These are phyloP conservation scores for Pipistrellus pygmaeus DNA, from an alignment of 2,797 vertebrate species.

Conservation along the genomic window DNA sequence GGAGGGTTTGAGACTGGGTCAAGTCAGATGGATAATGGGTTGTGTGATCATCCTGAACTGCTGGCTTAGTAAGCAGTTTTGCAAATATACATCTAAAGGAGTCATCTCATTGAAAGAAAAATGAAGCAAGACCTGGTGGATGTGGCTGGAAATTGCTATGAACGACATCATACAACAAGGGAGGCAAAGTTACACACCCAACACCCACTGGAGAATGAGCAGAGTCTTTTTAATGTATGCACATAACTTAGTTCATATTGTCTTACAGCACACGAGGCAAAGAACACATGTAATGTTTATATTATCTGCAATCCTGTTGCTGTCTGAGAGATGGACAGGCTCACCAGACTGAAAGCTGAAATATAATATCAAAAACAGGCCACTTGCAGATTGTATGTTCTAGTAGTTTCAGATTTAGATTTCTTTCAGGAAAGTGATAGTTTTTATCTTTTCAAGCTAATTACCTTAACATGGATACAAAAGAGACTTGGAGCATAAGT, in stretches of 20 bases:
- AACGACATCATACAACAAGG: not conserved
- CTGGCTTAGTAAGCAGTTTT: not conserved
- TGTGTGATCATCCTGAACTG: not conserved
- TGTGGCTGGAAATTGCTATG: not conserved
- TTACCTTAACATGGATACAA: not conserved
- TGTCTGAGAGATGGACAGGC: not conserved
- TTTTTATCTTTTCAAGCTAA: slow-evolving; percentile 42
- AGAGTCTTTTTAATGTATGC: not conserved
- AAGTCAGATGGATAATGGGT: not conserved
- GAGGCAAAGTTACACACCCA: not conserved
- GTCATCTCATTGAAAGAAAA: not conserved
- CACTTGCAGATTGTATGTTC: not conserved
- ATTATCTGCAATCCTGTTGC: not conserved
- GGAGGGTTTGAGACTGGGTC: not conserved
- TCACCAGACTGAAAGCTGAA: not conserved
- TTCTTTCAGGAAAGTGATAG: not conserved
- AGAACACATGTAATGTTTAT: not conserved
- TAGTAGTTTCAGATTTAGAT: not conserved
- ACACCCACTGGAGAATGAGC: not conserved
- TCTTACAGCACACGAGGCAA: not conserved
- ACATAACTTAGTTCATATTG: not conserved
- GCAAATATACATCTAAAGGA: not conserved
- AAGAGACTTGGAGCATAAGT: not conserved
- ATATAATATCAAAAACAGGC: not conserved
- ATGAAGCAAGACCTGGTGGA: not conserved